Conservation (phyloP, 1,140 invertebrate species). For the Aphidius ervi region DNA sequence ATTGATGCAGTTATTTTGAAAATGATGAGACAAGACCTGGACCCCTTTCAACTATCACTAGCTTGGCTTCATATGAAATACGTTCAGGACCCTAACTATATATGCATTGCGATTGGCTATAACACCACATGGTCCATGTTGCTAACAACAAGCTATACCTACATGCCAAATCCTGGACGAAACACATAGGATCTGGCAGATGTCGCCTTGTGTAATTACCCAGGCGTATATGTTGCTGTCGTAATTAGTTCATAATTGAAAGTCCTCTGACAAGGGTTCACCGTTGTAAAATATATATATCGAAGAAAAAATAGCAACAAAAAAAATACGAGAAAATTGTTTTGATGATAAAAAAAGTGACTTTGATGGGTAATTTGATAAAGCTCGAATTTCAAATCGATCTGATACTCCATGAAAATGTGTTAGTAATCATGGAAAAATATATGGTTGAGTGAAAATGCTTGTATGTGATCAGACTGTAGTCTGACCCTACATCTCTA, state of each 20-base stretch:
- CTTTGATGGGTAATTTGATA: too few relatives aligned
- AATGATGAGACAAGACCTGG: not conserved
- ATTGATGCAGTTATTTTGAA: not conserved
- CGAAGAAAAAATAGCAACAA: too few relatives aligned
- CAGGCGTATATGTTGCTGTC: slow-evolving; percentile 23
- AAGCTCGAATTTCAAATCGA: too few relatives aligned
- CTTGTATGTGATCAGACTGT: slow-evolving; percentile 1
- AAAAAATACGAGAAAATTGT: too few relatives aligned
- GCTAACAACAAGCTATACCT: slow-evolving; percentile 32
- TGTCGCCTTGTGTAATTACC: slow-evolving; percentile 43
- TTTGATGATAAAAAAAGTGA: too few relatives aligned
- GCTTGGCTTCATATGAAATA: not conserved
- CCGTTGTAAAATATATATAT: too few relatives aligned
- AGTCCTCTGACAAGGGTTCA: slow-evolving; percentile 16
- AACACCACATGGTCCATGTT: slow-evolving; percentile 36
- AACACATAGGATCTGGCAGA: slow-evolving; percentile 34
- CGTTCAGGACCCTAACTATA: slow-evolving; percentile 20
- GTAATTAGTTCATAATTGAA: slow-evolving; percentile 49
- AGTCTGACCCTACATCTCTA: not conserved
- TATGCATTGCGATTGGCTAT: slow-evolving; percentile 16
- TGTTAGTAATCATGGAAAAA: too few relatives aligned
- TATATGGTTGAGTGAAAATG: not conserved
- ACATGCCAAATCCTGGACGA: slow-evolving; percentile 20
- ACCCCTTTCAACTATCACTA: slow-evolving; percentile 2
- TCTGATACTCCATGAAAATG: too few relatives aligned